Evolutionary conservation across 2,888 invertebrate genomes (phyloP).

Genomic region (Blastobasis lacticolella): DNA sequence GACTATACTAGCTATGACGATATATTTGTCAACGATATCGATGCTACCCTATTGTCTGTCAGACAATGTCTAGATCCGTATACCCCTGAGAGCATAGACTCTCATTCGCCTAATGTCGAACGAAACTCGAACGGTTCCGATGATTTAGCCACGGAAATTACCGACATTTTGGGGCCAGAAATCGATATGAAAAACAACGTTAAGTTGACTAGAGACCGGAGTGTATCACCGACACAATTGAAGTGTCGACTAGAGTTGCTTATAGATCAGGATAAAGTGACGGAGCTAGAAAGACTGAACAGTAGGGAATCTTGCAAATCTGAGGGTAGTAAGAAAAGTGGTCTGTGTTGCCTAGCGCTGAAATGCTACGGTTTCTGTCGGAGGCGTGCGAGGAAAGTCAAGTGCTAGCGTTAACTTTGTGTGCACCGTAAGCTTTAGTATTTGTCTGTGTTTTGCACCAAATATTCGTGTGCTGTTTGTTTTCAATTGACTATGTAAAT

Average conservation of each 20-base stretch:
- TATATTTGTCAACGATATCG: slow-evolving; percentile 71
- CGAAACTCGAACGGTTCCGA: slow-evolving; percentile 38
- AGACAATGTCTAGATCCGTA: slow-evolving; percentile 78
- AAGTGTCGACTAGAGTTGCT: slow-evolving; percentile 73
- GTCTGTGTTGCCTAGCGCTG: slow-evolving; percentile 54
- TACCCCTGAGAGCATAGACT: slow-evolving; percentile 88
- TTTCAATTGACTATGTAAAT: too few relatives aligned
- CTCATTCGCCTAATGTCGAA: slow-evolving; percentile 79
- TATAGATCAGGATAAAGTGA: slow-evolving; percentile 33
- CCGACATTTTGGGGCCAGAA: slow-evolving; percentile 32
- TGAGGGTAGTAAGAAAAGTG: slow-evolving; percentile 40
- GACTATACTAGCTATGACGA: slow-evolving; percentile 54
- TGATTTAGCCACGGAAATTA: slow-evolving; percentile 36
- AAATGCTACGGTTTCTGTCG: slow-evolving; percentile 64
- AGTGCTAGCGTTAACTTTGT: slow-evolving; percentile 45
- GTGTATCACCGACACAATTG: slow-evolving; percentile 77
- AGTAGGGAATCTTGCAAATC: slow-evolving; percentile 60
- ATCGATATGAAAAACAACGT: slow-evolving; percentile 31
- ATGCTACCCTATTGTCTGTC: slow-evolving; percentile 59
- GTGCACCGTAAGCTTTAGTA: slow-evolving; percentile 31
- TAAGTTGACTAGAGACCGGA: slow-evolving; percentile 43
- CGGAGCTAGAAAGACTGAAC: slow-evolving; percentile 45
- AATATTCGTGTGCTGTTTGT: too few relatives aligned
- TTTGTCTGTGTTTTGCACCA: neutral
- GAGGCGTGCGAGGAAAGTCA: slow-evolving; percentile 42